Evolutionary conservation across 2,888 invertebrate species (phyloP), one percentile per base, ranked within the genome.

Genomic region (Epirrhoe tristata): DNA sequence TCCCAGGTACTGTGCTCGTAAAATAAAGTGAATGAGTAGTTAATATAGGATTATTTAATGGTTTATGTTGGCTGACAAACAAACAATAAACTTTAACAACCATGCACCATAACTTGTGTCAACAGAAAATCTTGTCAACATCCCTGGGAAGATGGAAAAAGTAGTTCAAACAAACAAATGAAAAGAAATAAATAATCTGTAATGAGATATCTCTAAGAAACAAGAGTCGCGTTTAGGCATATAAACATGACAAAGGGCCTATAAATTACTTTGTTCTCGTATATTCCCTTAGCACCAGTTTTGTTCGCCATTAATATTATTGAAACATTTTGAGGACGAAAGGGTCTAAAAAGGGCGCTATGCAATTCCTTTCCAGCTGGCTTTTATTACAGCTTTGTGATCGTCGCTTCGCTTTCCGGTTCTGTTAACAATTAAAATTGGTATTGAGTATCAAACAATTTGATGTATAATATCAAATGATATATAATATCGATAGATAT

Each of bases 231-330:
- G 77, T 76, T 61, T 76, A 71, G 66, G 67, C 69, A 75, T 74
- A 77, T 76, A 74, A 80, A 79, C 75, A 81, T 80, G 78, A 82
- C 77, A 82, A 82, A 81, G 75, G 70, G 70, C 66, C 76, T 77
- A 78, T 81, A 81, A 81, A 81, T 80, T 76, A 79, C 72, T 74
- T 71, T 39, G 54, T 58, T 57, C 50, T 68, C 74, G 71, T 75
- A 75, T 74, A 43, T 12, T 12, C 77, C 5, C 12, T 32, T 3
- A 66, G 65, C 56, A 60, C 24, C 53, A 54, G 54, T 66, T 66
- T 61, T 57, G 43, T 24, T 53, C 34, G 17, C 5, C 8, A 32
- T 14, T 32, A 31, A 46, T 3, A 17, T 10, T 24, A 24, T n/a
- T 16, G 10, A 12, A 39, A 39, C 36, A 39, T 8, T 3, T 8